Conservation (phyloP, 2,797 vertebrate genomes). For the Dermochelys coriacea region DNA sequence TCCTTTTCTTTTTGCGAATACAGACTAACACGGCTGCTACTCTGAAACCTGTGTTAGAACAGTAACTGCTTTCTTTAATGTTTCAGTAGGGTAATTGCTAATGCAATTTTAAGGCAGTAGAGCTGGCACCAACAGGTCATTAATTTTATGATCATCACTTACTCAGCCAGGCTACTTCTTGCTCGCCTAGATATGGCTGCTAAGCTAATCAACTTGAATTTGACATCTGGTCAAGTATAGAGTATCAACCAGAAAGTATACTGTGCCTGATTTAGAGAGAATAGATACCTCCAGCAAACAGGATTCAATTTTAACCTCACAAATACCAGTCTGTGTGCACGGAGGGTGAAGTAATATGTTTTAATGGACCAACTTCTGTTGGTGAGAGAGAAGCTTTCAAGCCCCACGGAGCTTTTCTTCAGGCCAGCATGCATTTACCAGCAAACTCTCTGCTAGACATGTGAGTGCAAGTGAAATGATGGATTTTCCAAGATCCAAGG, state of each 20-base stretch:
- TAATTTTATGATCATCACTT: conserved; percentile 31
- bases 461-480: neutral
- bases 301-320: neutral
- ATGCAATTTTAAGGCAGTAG: conserved; percentile 35
- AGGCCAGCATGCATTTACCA: neutral
- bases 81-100: conserved; percentile 49
- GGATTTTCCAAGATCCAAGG: neutral
- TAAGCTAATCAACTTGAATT: neutral
- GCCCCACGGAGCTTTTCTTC: neutral
- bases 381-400: neutral
- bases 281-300: neutral
- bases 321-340: neutral
- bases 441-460: neutral
- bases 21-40: too few species aligned
- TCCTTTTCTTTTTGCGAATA: too few species aligned
- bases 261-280: neutral
- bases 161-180: neutral
- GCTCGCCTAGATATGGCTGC: neutral
- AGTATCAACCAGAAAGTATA: neutral
- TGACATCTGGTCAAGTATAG: conserved; percentile 39
- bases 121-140: conserved; percentile 29
- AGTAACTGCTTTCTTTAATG: conserved; percentile 35
- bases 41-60: conserved; percentile 26
- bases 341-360: neutral
- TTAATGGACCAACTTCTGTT: neutral